These are phyloP conservation scores for Xiphophorus birchmanni DNA, from an alignment of 2,797 vertebrate species.

Conservation along the genomic window DNA sequence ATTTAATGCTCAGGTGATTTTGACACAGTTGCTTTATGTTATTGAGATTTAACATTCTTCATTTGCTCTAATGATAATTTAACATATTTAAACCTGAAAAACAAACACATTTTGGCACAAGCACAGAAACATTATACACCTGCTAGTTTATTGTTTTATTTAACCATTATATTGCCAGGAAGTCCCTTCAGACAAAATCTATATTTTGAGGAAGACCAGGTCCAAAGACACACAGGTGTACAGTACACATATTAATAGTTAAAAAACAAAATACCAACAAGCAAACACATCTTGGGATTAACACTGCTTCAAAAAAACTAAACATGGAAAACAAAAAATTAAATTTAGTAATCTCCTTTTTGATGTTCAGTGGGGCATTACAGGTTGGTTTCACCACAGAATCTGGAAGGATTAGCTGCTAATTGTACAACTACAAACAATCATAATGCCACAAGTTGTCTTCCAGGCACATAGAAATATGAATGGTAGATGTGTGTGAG, in stretches of 20 bases:
- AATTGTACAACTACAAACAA: constrained; percentile 9
- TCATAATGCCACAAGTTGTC: not conserved
- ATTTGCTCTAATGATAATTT: not conserved
- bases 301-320: no score
- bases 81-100: not conserved
- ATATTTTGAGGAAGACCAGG: no score
- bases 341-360: no score
- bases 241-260: no score
- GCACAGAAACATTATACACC: not conserved
- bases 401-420: constrained; percentile 12
- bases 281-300: no score
- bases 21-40: not conserved
- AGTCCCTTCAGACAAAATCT: no score
- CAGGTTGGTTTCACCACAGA: constrained; percentile 46
- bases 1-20: not conserved
- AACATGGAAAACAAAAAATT: no score
- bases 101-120: not conserved
- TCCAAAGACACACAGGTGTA: no score
- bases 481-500: constrained; percentile 26
- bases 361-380: constrained; percentile 42
- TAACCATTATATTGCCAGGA: no score
- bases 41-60: not conserved
- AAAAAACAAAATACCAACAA: no score
- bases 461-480: constrained; percentile 30
- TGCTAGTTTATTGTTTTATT: not conserved